Percentiles rank a stretch among this genome's conserved stretches.
Evolutionary conservation across 2,797 vertebrate species (phyloP).

Genomic region (Spatula clypeata): DNA sequence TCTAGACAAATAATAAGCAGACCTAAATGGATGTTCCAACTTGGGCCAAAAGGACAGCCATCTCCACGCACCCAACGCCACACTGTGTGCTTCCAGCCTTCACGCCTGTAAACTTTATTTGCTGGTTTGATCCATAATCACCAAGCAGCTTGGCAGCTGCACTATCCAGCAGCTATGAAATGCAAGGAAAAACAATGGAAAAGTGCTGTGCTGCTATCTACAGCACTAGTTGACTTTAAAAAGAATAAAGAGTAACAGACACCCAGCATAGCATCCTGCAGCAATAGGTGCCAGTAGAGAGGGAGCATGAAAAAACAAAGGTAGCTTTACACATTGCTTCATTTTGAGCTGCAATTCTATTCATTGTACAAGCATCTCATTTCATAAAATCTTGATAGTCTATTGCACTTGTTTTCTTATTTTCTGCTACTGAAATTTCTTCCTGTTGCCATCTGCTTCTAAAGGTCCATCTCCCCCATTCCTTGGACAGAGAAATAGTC

Average conservation of each 20-base stretch:
- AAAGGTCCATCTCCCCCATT: background rate
- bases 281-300: background rate
- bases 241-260: background rate
- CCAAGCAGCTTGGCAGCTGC: background rate
- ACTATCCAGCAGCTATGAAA: background rate
- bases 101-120: background rate
- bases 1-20: background rate
- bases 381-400: conserved; percentile 12
- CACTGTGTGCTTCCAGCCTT: background rate
- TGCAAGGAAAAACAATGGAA: background rate
- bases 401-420: conserved; percentile 17
- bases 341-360: background rate
- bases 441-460: conserved; percentile 15
- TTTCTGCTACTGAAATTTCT: background rate
- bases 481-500: background rate
- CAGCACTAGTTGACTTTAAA: background rate
- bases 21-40: background rate
- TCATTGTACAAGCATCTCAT: background rate
- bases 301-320: background rate
- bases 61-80: background rate
- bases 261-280: fast-evolving
- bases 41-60: background rate
- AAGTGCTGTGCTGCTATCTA: background rate
- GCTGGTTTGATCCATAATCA: background rate
- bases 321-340: background rate